Evolutionary conservation across 2,888 invertebrate genomes (phyloP), one percentile per base, ranked within the genome.

Genomic region (Brachyopa scutellaris): DNA sequence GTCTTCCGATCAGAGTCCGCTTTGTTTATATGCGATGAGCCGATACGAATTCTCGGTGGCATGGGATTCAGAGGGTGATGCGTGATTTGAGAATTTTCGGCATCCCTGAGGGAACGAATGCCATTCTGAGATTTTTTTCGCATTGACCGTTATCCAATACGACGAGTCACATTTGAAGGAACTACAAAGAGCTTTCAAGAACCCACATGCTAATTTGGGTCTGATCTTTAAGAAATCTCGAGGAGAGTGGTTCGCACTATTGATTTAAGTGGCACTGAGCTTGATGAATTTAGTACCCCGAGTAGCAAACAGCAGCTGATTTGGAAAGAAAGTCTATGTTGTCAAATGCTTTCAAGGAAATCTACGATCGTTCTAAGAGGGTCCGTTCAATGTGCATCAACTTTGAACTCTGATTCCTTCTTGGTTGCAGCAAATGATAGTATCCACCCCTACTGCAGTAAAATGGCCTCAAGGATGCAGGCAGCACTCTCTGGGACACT

Each of bases 81-180:
- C 93, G 99, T 84, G 99, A 99, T 92, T 91, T 99, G 85, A 93
- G 99, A 87, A 98, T 99, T 87, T 99, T 99, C 93, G 93, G 99
- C 88, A 99, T 99, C 88, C 99, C 99, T 91, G 99, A 99, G 92
- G 99, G 99, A 87, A 97, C 99, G 86, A 99, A 99, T 90, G 99
- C 99, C 88, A 98, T 99, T 90, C 93, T 99, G 85, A 92, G 99
- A 33, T 92, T 99, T 99, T 99, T 91, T 95, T 99, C 55, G 97
- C 99, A 11, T 93, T 99, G 11, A 99, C 99, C 31, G 98, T 97
- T 91, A 95, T 97, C 85, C 97, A 99, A 91, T 96, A 95, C 92
- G 98, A 98, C 42, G 99, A 99, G 49, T 93, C 95, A 78, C 97
- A 98, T 90, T 92, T 99, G 84, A 95, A 95, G 90, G 97, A 99